Percentiles rank a stretch among this genome's conserved stretches.
Evolutionary conservation across 2,113 vertebrate genomes (phyloP).

Genomic region (Hyperopisus bebe): DNA sequence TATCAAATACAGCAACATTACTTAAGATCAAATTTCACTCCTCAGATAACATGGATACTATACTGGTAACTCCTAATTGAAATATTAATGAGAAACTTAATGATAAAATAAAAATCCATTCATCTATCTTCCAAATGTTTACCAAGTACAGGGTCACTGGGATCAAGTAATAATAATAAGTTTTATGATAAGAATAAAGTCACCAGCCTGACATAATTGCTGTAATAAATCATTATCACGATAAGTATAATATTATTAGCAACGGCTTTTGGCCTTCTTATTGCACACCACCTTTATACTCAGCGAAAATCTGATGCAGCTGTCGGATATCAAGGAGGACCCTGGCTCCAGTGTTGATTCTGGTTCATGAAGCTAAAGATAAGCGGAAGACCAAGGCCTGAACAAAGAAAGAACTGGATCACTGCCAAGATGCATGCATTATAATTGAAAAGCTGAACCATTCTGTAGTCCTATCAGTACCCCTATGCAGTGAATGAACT

Average conservation of each 20-base stretch:
- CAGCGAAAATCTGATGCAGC: neutral
- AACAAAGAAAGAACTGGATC: neutral
- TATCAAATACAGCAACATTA: neutral
- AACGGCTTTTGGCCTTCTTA: neutral
- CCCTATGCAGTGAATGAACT: neutral
- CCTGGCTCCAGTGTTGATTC: neutral
- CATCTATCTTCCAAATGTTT: neutral
- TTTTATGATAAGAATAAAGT: neutral
- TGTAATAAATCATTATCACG: neutral
- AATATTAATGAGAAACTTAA: neutral
- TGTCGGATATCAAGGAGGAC: neutral
- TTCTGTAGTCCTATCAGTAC: neutral
- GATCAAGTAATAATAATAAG: neutral
- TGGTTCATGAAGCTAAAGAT: neutral
- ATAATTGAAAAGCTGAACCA: neutral
- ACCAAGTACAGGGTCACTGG: neutral
- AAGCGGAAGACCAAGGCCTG: neutral
- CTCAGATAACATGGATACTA: neutral
- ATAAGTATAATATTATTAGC: neutral
- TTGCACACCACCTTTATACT: neutral
- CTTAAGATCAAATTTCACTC: neutral
- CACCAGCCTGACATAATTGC: neutral
- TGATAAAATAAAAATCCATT: neutral
- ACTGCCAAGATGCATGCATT: neutral
- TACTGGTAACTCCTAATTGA: neutral